phyloP scores from a whole-genome alignment of 2,113 vertebrate species.

The Egretta garzetta region DNA sequence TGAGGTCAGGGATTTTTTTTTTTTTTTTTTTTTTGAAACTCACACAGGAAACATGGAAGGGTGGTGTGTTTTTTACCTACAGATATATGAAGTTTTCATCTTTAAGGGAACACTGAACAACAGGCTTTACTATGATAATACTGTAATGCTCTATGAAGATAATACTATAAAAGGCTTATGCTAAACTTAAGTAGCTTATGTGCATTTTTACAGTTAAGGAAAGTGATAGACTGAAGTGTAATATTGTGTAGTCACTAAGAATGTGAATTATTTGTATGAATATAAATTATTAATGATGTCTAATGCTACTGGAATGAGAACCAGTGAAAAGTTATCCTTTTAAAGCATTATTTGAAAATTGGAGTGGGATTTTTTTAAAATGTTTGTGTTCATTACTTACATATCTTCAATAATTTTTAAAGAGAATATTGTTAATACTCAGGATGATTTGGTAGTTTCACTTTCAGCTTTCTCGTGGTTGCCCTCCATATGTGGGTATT shows the following conservation, averaged over 20 bases:
- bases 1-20: background rate
- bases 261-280: slow-evolving; percentile 17
- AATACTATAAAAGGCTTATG: background rate
- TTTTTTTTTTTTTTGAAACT: background rate
- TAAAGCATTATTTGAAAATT: background rate
- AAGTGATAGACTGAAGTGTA: background rate
- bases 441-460: background rate
- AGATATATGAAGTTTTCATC: background rate
- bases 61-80: background rate
- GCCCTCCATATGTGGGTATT: background rate
- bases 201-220: background rate
- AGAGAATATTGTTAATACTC: background rate
- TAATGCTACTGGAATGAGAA: background rate
- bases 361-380: background rate
- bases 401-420: background rate
- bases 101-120: background rate
- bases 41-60: background rate
- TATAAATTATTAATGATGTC: slow-evolving; percentile 19
- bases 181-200: background rate
- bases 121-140: background rate
- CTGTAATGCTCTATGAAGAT: background rate
- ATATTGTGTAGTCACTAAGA: background rate
- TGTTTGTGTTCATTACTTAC: background rate
- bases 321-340: background rate
- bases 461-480: background rate